phyloP scores from a whole-genome alignment of 2,888 invertebrate species.

The Notodonta dromedarius region DNA sequence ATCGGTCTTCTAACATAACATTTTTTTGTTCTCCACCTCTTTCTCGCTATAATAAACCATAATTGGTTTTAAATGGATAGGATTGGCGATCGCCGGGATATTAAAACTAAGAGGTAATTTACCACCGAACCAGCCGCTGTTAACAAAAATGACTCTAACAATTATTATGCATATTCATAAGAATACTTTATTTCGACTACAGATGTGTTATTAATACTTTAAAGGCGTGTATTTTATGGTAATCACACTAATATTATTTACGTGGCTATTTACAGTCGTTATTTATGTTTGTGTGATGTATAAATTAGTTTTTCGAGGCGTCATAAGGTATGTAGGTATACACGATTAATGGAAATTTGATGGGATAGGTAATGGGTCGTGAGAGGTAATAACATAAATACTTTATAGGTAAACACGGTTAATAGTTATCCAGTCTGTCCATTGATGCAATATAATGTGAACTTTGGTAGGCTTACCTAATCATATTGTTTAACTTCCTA shows the following conservation, averaged over 20 bases:
- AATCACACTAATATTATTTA: neutral
- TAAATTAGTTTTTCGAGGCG: no score
- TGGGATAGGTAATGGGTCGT: no score
- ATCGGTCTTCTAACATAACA: slow-evolving; percentile 52
- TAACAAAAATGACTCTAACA: slow-evolving; percentile 62
- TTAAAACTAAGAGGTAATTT: slow-evolving; percentile 66
- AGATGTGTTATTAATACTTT: slow-evolving; percentile 25
- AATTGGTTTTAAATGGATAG: slow-evolving; percentile 82
- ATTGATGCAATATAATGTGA: no score
- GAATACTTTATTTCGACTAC: slow-evolving; percentile 46
- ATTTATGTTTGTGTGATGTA: neutral
- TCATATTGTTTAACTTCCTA: no score
- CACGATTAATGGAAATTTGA: no score
- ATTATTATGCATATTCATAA: slow-evolving; percentile 67
- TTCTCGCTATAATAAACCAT: slow-evolving; percentile 76
- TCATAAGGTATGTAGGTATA: no score
- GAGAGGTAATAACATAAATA: no score
- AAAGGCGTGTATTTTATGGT: neutral
- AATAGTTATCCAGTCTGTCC: no score
- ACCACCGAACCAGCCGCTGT: slow-evolving; percentile 60
- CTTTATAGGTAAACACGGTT: no score
- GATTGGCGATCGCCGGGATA: slow-evolving; percentile 74
- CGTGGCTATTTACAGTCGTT: neutral
- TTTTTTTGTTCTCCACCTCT: slow-evolving; percentile 45
- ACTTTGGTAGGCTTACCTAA: no score